phyloP scores from a whole-genome alignment of 1,140 invertebrate genomes.

The Pogonomyrmex californicus region DNA sequence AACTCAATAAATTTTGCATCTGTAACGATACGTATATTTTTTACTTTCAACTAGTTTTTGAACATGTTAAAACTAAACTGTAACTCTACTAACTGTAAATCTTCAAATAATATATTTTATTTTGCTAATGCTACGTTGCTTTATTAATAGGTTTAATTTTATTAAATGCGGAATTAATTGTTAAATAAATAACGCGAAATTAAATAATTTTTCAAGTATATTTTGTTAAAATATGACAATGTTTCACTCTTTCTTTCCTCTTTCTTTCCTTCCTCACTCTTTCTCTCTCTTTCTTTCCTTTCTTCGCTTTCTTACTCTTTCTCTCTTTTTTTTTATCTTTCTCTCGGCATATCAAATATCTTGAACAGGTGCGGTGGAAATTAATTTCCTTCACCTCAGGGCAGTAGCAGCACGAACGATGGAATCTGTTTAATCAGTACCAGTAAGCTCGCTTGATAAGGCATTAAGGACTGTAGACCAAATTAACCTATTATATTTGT shows the following conservation, averaged over 20 bases:
- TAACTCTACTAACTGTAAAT: not conserved
- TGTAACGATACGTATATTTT: not conserved
- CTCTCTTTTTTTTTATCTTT: not conserved
- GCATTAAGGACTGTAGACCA: constrained; percentile 66
- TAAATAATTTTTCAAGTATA: not conserved
- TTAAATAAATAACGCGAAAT: not conserved
- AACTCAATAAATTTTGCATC: not conserved
- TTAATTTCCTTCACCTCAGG: constrained; percentile 68
- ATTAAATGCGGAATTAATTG: not conserved
- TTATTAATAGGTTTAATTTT: not conserved
- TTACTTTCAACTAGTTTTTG: not conserved
- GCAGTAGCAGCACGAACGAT: constrained; percentile 45
- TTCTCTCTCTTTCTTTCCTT: no score
- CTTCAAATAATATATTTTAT: not conserved
- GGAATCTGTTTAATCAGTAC: constrained; percentile 75
- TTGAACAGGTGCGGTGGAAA: constrained; percentile 70
- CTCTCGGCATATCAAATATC: constrained; percentile 7
- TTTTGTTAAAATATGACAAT: not conserved
- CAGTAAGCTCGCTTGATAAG: constrained; percentile 73
- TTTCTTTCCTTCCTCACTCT: not conserved
- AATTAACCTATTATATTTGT: constrained; percentile 63
- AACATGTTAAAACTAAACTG: not conserved
- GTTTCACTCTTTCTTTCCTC: not conserved
- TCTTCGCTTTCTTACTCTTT: not conserved
- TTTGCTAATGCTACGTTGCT: not conserved